Conservation (phyloP, 2,888 invertebrate species). For the Phengaris arion region DNA sequence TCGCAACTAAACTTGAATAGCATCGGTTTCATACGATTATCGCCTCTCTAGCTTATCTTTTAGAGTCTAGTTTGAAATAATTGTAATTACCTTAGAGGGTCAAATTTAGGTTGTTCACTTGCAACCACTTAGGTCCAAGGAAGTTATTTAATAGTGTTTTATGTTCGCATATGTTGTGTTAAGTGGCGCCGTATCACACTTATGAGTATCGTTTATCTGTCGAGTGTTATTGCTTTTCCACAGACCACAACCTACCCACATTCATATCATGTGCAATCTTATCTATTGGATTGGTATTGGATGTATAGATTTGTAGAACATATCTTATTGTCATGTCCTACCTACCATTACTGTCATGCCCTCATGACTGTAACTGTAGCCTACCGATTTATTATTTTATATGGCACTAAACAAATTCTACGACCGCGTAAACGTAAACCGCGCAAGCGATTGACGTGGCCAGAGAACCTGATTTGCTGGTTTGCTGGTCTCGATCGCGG, state of each 20-base stretch:
- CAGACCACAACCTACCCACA: not conserved
- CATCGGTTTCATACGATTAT: slow-evolving; percentile 22
- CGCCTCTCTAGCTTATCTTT: not conserved
- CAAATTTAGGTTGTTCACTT: slow-evolving; percentile 31
- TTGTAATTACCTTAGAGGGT: slow-evolving; percentile 12
- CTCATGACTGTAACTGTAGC: too few relatives aligned
- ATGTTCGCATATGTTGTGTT: slow-evolving; percentile 35
- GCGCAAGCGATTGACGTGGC: too few relatives aligned
- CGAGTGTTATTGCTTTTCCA: not conserved
- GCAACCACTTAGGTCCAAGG: slow-evolving; percentile 35
- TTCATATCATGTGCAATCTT: too few relatives aligned
- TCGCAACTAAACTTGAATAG: slow-evolving; percentile 33
- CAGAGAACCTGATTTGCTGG: too few relatives aligned
- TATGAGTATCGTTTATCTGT: not conserved
- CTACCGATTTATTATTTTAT: too few relatives aligned
- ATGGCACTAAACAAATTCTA: too few relatives aligned
- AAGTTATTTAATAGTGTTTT: slow-evolving; percentile 36
- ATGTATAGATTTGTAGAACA: not conserved
- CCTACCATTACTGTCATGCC: not conserved
- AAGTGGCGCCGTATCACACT: slow-evolving; percentile 15
- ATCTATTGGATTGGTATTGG: not conserved
- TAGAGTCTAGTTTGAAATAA: slow-evolving; percentile 22
- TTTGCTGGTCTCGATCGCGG: too few relatives aligned
- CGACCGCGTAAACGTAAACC: too few relatives aligned
- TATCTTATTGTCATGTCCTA: not conserved